phyloP scores from a whole-genome alignment of 2,888 invertebrate genomes.

The Drosophila meridionalis region DNA sequence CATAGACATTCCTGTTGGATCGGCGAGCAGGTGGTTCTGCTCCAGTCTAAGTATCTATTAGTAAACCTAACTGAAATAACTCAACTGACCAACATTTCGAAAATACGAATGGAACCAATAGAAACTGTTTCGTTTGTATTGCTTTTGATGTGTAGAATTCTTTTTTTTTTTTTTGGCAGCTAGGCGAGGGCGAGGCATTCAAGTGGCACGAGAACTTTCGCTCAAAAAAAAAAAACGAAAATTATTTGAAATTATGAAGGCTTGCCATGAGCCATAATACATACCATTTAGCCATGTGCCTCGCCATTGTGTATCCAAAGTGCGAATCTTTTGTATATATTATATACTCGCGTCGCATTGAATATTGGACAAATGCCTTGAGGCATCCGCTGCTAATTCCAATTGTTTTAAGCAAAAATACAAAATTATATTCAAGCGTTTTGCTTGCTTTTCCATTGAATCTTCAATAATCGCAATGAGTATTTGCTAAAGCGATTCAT shows the following conservation, averaged over 20 bases:
- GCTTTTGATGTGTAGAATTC: constrained; percentile 20
- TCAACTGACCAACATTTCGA: constrained; percentile 10
- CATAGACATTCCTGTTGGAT: constrained; percentile 11
- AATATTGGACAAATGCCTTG: constrained; percentile 25
- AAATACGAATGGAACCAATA: constrained; percentile 5
- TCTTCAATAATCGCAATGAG: constrained; percentile 18
- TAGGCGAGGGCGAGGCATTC: constrained; percentile 54
- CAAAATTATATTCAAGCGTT: constrained; percentile 37
- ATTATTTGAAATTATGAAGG: constrained; percentile 62
- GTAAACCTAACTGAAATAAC: constrained; percentile 27
- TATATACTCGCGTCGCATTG: constrained; percentile 10
- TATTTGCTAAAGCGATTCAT: constrained; percentile 20
- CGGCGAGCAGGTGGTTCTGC: constrained; percentile 32
- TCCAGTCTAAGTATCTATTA: constrained; percentile 25
- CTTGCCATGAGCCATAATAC: constrained; percentile 50
- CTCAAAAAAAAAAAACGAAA: constrained; percentile 35
- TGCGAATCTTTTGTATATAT: constrained; percentile 24
- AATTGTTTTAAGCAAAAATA: constrained; percentile 18
- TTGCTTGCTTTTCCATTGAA: constrained; percentile 1
- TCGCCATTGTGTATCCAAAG: constrained; percentile 32
- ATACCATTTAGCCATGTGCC: constrained; percentile 52
- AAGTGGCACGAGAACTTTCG: constrained; percentile 54
- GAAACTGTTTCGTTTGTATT: constrained; percentile 13
- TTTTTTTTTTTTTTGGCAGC: constrained; percentile 52
- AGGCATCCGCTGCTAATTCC: constrained; percentile 42